These are phyloP conservation scores for Gadus macrocephalus DNA, from an alignment of 2,113 vertebrate species.

Conservation along the genomic window DNA sequence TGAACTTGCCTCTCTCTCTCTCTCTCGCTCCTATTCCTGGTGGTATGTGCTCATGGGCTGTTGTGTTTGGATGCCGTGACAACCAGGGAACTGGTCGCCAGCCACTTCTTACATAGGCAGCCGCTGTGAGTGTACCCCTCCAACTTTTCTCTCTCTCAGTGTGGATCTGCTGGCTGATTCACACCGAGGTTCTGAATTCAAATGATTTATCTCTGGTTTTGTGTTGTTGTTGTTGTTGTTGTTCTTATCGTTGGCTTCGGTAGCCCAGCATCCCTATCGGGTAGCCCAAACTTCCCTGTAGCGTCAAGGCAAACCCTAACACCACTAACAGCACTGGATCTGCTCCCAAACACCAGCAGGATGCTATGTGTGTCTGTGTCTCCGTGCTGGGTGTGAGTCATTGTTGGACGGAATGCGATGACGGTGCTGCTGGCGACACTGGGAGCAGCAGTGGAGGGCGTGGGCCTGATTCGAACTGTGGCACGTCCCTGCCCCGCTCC, in stretches of 20 bases:
- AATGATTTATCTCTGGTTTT: background rate
- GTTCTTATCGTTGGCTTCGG: background rate
- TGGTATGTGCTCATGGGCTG: conserved; percentile 68
- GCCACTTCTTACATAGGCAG: conserved; percentile 39
- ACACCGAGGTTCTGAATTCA: background rate
- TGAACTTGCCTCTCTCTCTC: conserved; percentile 22
- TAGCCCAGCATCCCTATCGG: too few relatives aligned
- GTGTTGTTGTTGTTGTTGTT: background rate
- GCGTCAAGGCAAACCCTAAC: background rate
- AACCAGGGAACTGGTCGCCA: conserved; percentile 59
- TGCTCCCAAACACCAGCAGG: conserved; percentile 3
- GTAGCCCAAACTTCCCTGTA: too few relatives aligned
- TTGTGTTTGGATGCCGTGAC: conserved; percentile 75
- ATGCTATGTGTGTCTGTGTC: conserved; percentile 25
- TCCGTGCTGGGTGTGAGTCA: conserved; percentile 46
- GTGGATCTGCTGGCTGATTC: background rate
- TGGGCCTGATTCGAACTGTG: conserved; percentile 33
- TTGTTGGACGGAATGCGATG: conserved; percentile 42
- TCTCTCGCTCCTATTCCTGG: conserved; percentile 58
- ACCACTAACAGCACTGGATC: background rate
- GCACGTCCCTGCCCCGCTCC: conserved; percentile 19
- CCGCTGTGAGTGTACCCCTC: conserved; percentile 47
- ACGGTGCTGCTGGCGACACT: conserved; percentile 36
- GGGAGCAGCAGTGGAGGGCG: conserved; percentile 33
- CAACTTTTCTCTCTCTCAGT: conserved; percentile 49